Evolutionary conservation across 2,888 invertebrate genomes (phyloP), one percentile per base, ranked within the genome.

Genomic region (Netelia inedita): DNA sequence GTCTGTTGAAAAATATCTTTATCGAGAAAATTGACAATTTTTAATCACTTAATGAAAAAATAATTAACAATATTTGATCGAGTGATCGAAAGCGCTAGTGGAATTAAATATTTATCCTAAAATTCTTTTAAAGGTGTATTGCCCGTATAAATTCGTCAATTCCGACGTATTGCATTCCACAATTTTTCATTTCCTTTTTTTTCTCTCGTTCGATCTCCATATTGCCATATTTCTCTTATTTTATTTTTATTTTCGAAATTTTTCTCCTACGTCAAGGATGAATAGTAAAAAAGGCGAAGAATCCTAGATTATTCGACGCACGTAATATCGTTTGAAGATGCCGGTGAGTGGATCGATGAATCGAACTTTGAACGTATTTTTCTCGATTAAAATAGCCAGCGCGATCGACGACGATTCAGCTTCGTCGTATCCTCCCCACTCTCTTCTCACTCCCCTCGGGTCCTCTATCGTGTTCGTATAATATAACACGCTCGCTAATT

Each of bases 401-500:
- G 71, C 75, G 57, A 69, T 65, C 35, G 43, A 46, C 55, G 53
- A 68, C 66, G 68, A 35, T 68, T 46, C 43, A 81, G 53, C 75
- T 66, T 73, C 61, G 55, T 35, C 57, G 68, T 50, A 73, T 73
- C 65, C 55, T 46, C 57, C 59, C 41, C 57, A 41, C 46, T 63
- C 41, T 41, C 28, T 55, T 65, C 65, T 46, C 61, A 35, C 61
- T 79, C 59, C 35, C n/a, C 71, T 66, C 55, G 14, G n/a, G 16
- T 63, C 50, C 63, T 74, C 61, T 72, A 73, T 57, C 83, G 79
- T 87, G 86, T 87, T 85, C 85, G 87, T 85, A 87, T 86, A 85
- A 86, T 87, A 85, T 86, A 85, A 86, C 87, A 87, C 85, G 85
- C 71, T 79, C 83, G 73, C 85, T 87, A 87, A 87, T 87, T 87